Evolutionary conservation across 2,888 invertebrate genomes (phyloP).

Genomic region (Cinara cedri): DNA sequence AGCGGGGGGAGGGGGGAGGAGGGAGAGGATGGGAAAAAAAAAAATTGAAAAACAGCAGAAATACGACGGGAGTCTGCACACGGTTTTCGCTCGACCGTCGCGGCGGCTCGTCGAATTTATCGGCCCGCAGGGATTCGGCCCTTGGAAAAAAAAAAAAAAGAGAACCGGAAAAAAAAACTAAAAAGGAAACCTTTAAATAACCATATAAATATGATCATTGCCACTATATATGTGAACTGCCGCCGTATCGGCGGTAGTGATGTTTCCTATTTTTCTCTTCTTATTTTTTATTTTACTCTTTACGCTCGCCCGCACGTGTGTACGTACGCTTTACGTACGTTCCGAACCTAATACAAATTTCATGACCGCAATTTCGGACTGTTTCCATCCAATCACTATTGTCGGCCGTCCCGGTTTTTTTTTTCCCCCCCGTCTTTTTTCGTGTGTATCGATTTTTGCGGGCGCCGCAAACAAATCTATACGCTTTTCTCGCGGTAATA

Average conservation of each 20-base stretch:
- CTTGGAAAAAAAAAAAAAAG: slow-evolving; percentile 14
- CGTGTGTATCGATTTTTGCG: slow-evolving; percentile 30
- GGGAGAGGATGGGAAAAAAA: neutral
- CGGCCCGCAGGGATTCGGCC: slow-evolving; percentile 44
- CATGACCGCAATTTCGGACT: slow-evolving; percentile 43
- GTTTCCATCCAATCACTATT: slow-evolving; percentile 56
- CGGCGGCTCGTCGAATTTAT: slow-evolving; percentile 36
- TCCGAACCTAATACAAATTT: slow-evolving; percentile 50
- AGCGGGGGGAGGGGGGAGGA: neutral
- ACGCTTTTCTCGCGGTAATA: neutral
- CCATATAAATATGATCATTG: slow-evolving; percentile 57
- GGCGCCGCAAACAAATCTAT: slow-evolving; percentile 21
- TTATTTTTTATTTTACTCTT: neutral
- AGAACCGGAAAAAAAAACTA: too few species aligned
- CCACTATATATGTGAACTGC: slow-evolving; percentile 19
- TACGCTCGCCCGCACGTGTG: neutral
- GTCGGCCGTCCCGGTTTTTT: slow-evolving; percentile 11
- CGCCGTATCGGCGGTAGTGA: neutral
- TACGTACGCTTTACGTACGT: neutral
- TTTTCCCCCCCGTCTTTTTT: neutral
- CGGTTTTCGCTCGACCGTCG: slow-evolving; percentile 34
- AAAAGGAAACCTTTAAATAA: slow-evolving; percentile 53
- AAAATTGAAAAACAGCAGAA: slow-evolving; percentile 55
- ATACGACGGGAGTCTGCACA: slow-evolving; percentile 17
- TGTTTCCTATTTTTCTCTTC: slow-evolving; percentile 38